Conservation (phyloP, 2,888 invertebrate genomes). For the Diploptera punctata region DNA sequence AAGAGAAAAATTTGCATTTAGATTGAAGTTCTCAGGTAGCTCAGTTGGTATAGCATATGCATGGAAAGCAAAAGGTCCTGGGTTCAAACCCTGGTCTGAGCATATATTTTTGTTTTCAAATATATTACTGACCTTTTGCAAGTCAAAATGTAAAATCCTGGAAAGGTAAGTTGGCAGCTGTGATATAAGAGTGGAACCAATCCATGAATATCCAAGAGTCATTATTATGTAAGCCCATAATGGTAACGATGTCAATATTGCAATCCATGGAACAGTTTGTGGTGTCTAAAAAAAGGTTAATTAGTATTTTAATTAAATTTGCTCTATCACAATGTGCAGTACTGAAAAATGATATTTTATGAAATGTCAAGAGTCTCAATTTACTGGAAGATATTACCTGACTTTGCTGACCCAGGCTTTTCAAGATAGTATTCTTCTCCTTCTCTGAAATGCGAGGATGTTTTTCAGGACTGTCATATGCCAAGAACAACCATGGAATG, state of each 20-base stretch:
- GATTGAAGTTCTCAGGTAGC: too few relatives aligned
- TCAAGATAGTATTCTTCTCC: slow-evolving; percentile 47
- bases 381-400: too few relatives aligned
- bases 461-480: slow-evolving; percentile 57
- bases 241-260: background rate
- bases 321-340: too few relatives aligned
- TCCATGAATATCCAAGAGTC: background rate
- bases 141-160: background rate
- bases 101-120: too few relatives aligned
- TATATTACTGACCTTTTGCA: background rate
- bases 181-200: background rate
- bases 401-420: too few relatives aligned
- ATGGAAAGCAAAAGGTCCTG: too few relatives aligned
- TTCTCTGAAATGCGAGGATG: slow-evolving; percentile 57
- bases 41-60: too few relatives aligned
- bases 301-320: too few relatives aligned
- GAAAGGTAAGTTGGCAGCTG: background rate
- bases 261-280: background rate
- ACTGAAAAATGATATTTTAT: too few relatives aligned
- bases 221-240: background rate
- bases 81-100: too few relatives aligned
- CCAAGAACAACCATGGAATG: slow-evolving; percentile 55
- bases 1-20: too few relatives aligned
- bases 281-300: background rate
- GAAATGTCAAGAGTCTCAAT: too few relatives aligned